Conservation (phyloP, 2,113 vertebrate genomes). For the Hydrolagus affinis region DNA sequence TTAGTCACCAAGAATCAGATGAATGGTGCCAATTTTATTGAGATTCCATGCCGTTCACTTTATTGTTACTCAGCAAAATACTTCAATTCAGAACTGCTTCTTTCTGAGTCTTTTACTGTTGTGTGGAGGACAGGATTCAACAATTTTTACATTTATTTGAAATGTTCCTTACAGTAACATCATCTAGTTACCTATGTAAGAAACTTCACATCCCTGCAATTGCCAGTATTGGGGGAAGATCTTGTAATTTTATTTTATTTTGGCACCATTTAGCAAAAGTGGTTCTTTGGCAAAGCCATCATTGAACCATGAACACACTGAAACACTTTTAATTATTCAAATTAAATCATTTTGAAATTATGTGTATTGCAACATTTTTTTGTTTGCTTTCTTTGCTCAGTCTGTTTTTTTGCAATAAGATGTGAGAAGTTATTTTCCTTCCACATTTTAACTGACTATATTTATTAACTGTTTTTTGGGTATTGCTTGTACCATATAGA, state of each 20-base stretch:
- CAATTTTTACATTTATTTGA: background rate
- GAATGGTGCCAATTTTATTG: background rate
- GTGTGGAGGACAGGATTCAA: background rate
- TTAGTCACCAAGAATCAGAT: background rate
- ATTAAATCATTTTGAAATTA: slow-evolving; percentile 5
- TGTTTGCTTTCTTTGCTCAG: background rate
- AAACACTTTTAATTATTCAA: background rate
- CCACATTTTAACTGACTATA: background rate
- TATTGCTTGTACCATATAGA: too few species aligned
- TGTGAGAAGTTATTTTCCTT: background rate
- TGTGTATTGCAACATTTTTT: background rate
- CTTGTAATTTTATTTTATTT: slow-evolving; percentile 23
- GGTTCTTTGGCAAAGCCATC: background rate
- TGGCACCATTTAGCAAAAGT: slow-evolving; percentile 8
- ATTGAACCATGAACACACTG: background rate
- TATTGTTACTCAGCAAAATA: background rate
- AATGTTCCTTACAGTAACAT: background rate
- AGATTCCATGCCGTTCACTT: background rate
- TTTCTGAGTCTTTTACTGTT: background rate
- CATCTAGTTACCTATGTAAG: slow-evolving; percentile 16
- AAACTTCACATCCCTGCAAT: background rate
- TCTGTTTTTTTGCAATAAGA: background rate
- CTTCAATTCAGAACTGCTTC: background rate
- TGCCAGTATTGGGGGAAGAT: slow-evolving; percentile 23
- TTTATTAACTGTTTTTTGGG: background rate